phyloP scores from a whole-genome alignment of 35 echinoderm and acorn worm genomes.

The Heliocidaris tuberculata region DNA sequence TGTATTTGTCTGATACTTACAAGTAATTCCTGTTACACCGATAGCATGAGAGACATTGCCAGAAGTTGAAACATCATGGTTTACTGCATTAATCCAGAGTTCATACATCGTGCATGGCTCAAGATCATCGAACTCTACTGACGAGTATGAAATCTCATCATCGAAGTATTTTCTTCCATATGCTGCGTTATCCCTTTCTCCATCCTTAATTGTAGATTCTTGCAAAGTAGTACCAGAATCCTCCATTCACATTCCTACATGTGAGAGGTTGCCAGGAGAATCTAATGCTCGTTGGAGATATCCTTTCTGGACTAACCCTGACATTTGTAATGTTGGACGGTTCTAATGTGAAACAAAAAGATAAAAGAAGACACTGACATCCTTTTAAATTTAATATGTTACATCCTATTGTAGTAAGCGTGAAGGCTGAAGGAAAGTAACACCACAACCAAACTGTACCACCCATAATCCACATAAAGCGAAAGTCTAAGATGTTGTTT shows the following conservation, averaged over 20 bases:
- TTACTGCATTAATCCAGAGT: neutral
- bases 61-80: neutral
- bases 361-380: neutral
- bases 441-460: too few relatives aligned
- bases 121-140: neutral
- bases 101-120: constrained; percentile 51
- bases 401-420: too few relatives aligned
- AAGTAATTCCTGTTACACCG: neutral
- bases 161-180: neutral
- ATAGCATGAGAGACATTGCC: neutral
- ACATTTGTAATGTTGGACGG: neutral
- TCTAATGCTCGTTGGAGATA: neutral
- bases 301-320: constrained; percentile 5
- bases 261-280: neutral
- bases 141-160: neutral
- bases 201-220: neutral
- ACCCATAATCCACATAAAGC: too few relatives aligned
- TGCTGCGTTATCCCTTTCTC: neutral
- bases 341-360: neutral
- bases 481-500: too few relatives aligned
- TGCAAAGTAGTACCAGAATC: neutral
- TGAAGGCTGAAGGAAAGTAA: too few relatives aligned
- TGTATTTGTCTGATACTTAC: neutral
- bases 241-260: constrained; percentile 1
- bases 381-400: too few relatives aligned